Evolutionary conservation across 1,140 invertebrate species (phyloP).

Genomic region (Drosophila erecta): DNA sequence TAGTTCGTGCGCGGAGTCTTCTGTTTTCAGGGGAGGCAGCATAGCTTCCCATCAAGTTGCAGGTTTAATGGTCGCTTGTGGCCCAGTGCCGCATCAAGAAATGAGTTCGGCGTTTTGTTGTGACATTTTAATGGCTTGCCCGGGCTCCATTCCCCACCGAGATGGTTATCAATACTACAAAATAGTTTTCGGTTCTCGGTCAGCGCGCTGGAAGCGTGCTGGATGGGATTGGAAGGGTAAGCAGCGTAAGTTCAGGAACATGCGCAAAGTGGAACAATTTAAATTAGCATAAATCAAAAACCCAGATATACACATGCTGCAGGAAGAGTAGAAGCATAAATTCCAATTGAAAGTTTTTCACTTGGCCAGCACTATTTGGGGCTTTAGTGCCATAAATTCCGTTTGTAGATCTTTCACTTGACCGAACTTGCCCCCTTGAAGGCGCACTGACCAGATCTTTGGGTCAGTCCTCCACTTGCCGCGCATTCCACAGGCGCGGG

Average conservation of each 20-base stretch:
- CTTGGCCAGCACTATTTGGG: background rate
- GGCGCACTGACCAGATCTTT: background rate
- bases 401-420: constrained; percentile 42
- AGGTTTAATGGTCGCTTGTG: constrained; percentile 58
- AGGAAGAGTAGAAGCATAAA: background rate
- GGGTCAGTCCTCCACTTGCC: background rate
- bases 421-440: background rate
- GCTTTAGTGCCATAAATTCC: constrained; percentile 44
- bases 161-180: constrained; percentile 54
- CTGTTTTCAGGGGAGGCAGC: constrained; percentile 34
- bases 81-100: constrained; percentile 61
- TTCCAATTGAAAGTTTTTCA: background rate
- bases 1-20: constrained; percentile 72
- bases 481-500: constrained; percentile 6
- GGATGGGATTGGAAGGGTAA: constrained; percentile 41
- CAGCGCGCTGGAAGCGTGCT: constrained; percentile 13
- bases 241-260: constrained; percentile 3
- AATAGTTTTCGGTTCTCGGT: constrained; percentile 38
- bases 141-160: constrained; percentile 8
- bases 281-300: constrained; percentile 6
- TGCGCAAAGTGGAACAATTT: constrained; percentile 1
- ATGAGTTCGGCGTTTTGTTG: constrained; percentile 80
- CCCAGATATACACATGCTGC: too few species aligned
- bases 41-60: constrained; percentile 69
- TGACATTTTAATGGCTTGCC: constrained; percentile 68